Evolutionary conservation across 2,113 vertebrate species (phyloP).

Genomic region (Drymodes brunneopygia): DNA sequence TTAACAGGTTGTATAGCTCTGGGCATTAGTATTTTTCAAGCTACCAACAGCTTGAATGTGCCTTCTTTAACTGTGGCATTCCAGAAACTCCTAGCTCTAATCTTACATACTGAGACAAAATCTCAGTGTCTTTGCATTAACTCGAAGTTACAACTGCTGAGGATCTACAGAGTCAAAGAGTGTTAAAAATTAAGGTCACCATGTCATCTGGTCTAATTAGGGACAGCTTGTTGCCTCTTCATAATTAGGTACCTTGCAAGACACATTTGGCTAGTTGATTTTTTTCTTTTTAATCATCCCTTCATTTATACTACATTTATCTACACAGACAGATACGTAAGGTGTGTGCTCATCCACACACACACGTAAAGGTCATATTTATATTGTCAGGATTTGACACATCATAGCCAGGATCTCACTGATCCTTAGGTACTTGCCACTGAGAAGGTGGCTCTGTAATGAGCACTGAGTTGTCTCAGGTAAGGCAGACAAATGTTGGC

Average conservation of each 20-base stretch:
- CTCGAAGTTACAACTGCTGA: background rate
- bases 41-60: background rate
- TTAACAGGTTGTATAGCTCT: background rate
- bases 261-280: background rate
- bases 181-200: background rate
- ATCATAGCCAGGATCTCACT: background rate
- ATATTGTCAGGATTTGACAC: background rate
- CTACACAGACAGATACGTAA: background rate
- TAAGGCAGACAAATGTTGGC: background rate
- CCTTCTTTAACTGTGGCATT: background rate
- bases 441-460: background rate
- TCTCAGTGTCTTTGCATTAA: background rate
- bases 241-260: background rate
- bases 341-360: background rate
- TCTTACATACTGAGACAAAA: background rate
- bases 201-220: background rate
- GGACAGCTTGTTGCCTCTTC: background rate
- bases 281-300: background rate
- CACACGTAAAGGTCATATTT: background rate
- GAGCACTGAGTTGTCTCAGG: background rate
- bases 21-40: conserved; percentile 22
- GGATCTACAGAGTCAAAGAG: background rate
- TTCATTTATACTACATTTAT: background rate
- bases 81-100: background rate
- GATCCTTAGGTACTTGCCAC: background rate